Evolutionary conservation across 2,113 vertebrate species (phyloP), one percentile per base, ranked within the genome.

Genomic region (Tenebrosternarchus preto): DNA sequence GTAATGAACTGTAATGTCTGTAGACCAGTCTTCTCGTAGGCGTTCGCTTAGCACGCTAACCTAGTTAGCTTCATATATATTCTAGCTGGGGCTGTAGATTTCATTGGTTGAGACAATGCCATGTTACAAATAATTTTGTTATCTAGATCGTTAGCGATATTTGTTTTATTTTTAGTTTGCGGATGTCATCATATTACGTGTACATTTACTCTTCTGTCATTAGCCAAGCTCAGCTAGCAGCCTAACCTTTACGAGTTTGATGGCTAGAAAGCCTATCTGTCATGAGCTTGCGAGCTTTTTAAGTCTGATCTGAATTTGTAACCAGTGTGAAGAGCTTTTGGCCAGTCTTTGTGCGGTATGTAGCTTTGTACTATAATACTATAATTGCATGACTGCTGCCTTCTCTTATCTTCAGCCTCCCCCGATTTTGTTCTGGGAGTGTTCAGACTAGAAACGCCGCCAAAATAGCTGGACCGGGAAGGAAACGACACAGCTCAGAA

Each of bases 391-490:
- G 11, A n/a, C 7, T 25, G 16, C 20, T 80, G 19, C 27, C n/a
- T 29, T 24, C 19, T 57, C 17, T 4, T 90, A 29, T 25, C 27
- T 57, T 24, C 82, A 88, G 91, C 92, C 90, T 89, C 91, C 89
- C 90, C 88, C 86, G 89, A 94, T 98, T 98, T 94, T 90, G 93
- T 95, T 93, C 85, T 93, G 93, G 90, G 92, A 95, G 93, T 91
- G 88, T 93, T 95, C 95, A 92, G 91, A 89, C 93, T 91, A 92
- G 90, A 90, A 96, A 95, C 95, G 90, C 95, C 95, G 97, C 97
- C 98, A 99, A 99, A 93, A 99, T 99, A 98, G 98, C 98, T 89
- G 97, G 96, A 92, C 95, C 98, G 87, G 94, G 96, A 93, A 98
- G 96, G 92, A 99, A 98, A 92, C 95, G 96, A 88, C 95, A 94